Base-by-base conservation (phyloP, 2,113 vertebrate genomes). In the Caranx melampygus region DNA sequence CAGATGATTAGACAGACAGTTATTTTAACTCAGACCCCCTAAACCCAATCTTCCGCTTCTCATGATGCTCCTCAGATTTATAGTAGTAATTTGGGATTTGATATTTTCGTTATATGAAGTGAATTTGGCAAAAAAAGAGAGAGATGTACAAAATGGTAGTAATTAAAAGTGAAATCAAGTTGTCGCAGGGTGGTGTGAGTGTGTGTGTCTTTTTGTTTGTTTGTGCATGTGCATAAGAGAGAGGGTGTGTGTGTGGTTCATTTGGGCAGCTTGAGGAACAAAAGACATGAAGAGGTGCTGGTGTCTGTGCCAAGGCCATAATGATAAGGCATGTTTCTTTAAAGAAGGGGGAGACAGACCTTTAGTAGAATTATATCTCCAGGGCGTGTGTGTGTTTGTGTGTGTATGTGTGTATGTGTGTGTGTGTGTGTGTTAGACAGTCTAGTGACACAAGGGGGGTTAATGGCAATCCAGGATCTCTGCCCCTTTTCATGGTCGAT, bases 1-100 rank as follows among this genome's bases (percentile, higher is more conserved):
- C 96, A 97, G 97, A 97, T 97, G 97, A 99, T 98, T 97, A 98
- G 97, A 96, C 95, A 95, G 95, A 95, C 95, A 96, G 96, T 96
- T 96, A 95, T 97, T 97, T 97, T 96, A 96, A 95, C 95, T 95
- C 95, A 94, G 94, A 94, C 78, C 84, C 85, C 85, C 88, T 80
- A 89, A 89, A 91, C 86, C 87, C 85, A 76, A 74, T 91, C 85
- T 88, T 90, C 84, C 51, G 51, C 81, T 86, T 89, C 84, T 92
- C 69, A 93, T 93, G 79, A 84, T 76, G 86, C 77, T 87, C 60
- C 76, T 82, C 63, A 70, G 63, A 88, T 92, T 87, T 81, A 86
- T 79, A 54, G 61, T 44, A 49, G 57, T 79, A 79, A 78, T 90
- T 87, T 79, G 49, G 40, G 61, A 75, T 78, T 81, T 52, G 49